phyloP scores from a whole-genome alignment of 1,140 invertebrate genomes.

The Drosophila quadrilineata region DNA sequence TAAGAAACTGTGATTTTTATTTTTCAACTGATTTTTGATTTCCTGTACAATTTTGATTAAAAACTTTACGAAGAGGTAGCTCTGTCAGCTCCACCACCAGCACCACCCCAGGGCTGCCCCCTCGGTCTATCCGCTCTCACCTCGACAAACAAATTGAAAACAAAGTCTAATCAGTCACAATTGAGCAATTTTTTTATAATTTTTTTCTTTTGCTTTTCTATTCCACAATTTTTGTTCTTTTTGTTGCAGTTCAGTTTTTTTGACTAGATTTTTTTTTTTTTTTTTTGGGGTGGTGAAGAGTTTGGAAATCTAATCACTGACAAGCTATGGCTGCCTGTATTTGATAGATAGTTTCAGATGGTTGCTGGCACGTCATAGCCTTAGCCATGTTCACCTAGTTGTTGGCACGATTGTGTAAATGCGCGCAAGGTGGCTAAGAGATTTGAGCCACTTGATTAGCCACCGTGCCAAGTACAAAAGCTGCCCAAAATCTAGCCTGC shows the following conservation, averaged over 20 bases:
- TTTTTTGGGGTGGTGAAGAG: conserved; percentile 41
- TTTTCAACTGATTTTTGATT: conserved; percentile 79
- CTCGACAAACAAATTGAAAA: conserved; percentile 70
- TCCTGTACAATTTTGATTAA: conserved; percentile 80
- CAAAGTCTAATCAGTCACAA: conserved; percentile 78
- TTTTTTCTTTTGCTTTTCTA: conserved; percentile 22
- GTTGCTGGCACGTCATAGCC: conserved; percentile 53
- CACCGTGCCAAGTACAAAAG: conserved; percentile 29
- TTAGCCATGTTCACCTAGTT: neutral
- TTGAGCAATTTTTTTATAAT: conserved; percentile 69
- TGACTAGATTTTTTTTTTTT: conserved; percentile 35
- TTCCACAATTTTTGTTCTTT: conserved; percentile 18
- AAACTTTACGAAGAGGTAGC: conserved; percentile 53
- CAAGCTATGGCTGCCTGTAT: conserved; percentile 78
- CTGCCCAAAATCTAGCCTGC: conserved; percentile 3
- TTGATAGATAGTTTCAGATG: conserved; percentile 77
- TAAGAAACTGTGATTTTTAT: conserved; percentile 80
- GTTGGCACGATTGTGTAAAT: conserved; percentile 14
- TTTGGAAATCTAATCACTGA: conserved; percentile 70
- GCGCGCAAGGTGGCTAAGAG: conserved; percentile 44
- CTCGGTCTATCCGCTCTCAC: no score
- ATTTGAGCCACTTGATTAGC: conserved; percentile 56
- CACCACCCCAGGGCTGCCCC: no score
- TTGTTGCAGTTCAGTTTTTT: neutral
- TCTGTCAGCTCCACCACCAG: conserved; percentile 25